A percentile compares a stretch with the other conserved stretches of the same genome.
phyloP scores from a whole-genome alignment of 2,888 invertebrate genomes.

The Keiferia lycopersicella region DNA sequence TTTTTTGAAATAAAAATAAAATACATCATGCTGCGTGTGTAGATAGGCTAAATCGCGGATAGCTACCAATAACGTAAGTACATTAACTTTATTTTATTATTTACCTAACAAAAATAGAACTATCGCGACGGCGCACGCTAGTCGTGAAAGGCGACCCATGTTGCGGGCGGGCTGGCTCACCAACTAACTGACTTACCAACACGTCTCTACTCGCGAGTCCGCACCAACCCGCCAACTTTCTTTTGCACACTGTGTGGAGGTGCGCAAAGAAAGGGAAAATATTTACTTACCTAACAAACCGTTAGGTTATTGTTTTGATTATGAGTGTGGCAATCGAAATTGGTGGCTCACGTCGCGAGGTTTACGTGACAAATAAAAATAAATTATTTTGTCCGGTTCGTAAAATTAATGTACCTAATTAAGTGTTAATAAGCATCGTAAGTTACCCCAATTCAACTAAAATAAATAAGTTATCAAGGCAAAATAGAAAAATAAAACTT shows the following conservation, averaged over 20 bases:
- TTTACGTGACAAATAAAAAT: neutral
- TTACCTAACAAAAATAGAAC: conserved; percentile 62
- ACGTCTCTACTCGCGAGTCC: conserved; percentile 27
- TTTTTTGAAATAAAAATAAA: too few species aligned
- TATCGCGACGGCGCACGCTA: conserved; percentile 42
- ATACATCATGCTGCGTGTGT: too few species aligned
- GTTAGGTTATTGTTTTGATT: neutral
- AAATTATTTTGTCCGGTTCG: too few species aligned
- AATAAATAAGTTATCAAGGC: too few species aligned
- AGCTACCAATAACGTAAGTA: neutral
- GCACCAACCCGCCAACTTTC: conserved; percentile 53
- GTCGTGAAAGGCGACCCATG: conserved; percentile 62
- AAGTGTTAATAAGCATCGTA: too few species aligned
- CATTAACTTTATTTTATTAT: conserved; percentile 26
- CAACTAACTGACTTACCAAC: conserved; percentile 62
- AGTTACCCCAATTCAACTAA: too few species aligned
- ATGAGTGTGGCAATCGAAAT: neutral
- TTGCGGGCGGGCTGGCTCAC: conserved; percentile 57
- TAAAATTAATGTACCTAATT: too few species aligned
- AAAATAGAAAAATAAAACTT: neutral
- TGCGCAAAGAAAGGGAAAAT: conserved; percentile 32
- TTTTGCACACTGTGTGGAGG: conserved; percentile 45
- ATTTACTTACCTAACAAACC: neutral
- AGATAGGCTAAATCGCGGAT: neutral
- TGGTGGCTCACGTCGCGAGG: too few species aligned